Conservation (phyloP, 2,113 vertebrate genomes). For the Oenanthe oenanthe region DNA sequence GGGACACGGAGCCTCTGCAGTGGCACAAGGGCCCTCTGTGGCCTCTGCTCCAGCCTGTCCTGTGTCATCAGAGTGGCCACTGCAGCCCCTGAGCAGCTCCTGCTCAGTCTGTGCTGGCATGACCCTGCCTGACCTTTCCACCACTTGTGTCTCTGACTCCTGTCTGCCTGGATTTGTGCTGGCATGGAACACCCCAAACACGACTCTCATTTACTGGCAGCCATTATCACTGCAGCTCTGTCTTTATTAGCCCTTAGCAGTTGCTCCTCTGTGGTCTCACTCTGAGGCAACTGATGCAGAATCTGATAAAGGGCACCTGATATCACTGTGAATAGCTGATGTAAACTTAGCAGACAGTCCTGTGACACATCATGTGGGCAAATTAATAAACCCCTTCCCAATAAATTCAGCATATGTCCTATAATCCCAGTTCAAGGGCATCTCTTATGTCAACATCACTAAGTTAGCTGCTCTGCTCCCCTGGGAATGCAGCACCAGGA, state of each 20-base stretch:
- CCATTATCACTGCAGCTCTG: not conserved
- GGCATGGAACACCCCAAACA: not conserved
- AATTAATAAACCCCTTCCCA: not conserved
- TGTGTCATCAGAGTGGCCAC: not conserved
- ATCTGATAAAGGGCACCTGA: constrained; percentile 27
- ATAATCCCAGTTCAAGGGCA: constrained; percentile 37
- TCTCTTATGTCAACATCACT: not conserved
- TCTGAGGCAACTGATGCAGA: not conserved
- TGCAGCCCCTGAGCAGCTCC: not conserved
- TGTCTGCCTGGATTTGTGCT: not conserved
- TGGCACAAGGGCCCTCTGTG: not conserved
- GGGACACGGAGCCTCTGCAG: not conserved
- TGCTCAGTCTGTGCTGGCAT: not conserved
- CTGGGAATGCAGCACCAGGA: not conserved
- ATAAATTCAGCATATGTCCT: not conserved
- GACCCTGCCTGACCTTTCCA: not conserved
- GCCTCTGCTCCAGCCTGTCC: not conserved
- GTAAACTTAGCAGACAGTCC: constrained; percentile 53
- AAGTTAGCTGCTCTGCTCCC: not conserved
- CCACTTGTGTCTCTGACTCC: not conserved
- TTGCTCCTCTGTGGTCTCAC: constrained; percentile 23
- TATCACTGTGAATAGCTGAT: constrained; percentile 21
- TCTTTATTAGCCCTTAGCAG: not conserved
- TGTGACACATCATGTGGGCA: constrained; percentile 41
- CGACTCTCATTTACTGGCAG: not conserved